Percentiles rank a stretch among this genome's conserved stretches.
phyloP scores from a whole-genome alignment of 2,113 vertebrate genomes.

The Daphoenositta chrysoptera region DNA sequence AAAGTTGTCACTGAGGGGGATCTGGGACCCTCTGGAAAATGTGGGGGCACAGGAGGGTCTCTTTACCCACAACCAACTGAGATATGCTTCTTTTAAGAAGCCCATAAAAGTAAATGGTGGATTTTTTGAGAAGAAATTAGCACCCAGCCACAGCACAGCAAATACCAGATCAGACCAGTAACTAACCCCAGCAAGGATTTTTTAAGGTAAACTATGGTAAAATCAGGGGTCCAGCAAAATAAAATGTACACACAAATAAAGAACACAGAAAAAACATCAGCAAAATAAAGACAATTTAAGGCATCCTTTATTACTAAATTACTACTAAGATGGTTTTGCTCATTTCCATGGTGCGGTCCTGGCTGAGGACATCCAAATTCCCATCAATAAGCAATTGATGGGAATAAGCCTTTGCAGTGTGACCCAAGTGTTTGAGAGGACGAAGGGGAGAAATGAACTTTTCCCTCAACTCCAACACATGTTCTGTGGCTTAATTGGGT shows the following conservation, averaged over 20 bases:
- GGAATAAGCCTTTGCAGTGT: rapidly evolving
- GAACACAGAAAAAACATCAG: not conserved
- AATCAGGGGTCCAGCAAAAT: not conserved
- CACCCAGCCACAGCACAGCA: not conserved
- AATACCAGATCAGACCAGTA: not conserved
- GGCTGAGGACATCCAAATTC: rapidly evolving
- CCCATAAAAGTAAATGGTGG: not conserved
- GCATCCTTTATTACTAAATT: not conserved
- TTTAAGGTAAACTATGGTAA: not conserved
- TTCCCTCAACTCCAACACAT: not conserved
- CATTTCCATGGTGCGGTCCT: not conserved
- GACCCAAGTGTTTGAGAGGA: not conserved
- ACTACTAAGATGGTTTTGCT: not conserved
- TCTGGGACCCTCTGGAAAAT: not conserved
- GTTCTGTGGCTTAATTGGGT: rapidly evolving
- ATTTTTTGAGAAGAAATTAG: not conserved
- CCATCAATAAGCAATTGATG: not conserved
- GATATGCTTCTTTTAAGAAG: not conserved
- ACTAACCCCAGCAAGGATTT: not conserved
- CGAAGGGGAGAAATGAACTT: not conserved
- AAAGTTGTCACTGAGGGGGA: not conserved
- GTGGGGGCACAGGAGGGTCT: not conserved
- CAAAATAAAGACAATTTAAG: not conserved
- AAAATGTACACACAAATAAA: not conserved
- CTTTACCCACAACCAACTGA: not conserved